Percentiles rank a stretch among this genome's conserved stretches.
These are phyloP conservation scores for Cryptoblepharus egeriae DNA, from an alignment of 2,797 vertebrate species.

Conservation along the genomic window DNA sequence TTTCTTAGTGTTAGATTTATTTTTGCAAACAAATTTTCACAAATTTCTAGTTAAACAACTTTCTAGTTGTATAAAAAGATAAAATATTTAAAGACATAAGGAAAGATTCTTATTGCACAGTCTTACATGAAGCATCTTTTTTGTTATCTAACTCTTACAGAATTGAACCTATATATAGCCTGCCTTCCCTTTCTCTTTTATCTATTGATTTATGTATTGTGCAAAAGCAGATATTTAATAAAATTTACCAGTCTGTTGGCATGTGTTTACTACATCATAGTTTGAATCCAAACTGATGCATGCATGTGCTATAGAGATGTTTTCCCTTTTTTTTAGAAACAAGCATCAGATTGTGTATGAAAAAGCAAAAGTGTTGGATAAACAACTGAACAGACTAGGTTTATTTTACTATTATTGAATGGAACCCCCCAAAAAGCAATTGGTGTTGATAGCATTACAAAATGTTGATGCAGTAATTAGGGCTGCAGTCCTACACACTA, in stretches of 20 bases:
- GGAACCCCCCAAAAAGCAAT: conserved; percentile 44
- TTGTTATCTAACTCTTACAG: conserved; percentile 62
- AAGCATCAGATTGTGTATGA: conserved; percentile 57
- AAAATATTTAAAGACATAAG: conserved; percentile 63
- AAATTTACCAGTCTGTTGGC: conserved; percentile 82
- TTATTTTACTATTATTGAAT: conserved; percentile 59
- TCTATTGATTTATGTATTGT: conserved; percentile 79
- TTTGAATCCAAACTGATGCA: conserved; percentile 83
- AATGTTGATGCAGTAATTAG: conserved; percentile 31
- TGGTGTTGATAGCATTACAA: conserved; percentile 69
- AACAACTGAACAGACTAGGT: conserved; percentile 63
- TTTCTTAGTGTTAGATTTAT: conserved; percentile 70
- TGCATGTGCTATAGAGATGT: conserved; percentile 78
- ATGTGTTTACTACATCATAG: conserved; percentile 85
- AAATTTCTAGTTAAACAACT: conserved; percentile 69
- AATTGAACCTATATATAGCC: conserved; percentile 67
- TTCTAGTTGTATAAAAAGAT: conserved; percentile 71
- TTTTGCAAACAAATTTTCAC: conserved; percentile 67
- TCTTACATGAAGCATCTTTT: conserved; percentile 48
- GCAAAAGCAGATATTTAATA: conserved; percentile 73
- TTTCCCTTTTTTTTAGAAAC: conserved; percentile 70
- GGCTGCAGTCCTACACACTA: too few relatives aligned
- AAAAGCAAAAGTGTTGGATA: conserved; percentile 55
- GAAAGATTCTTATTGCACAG: conserved; percentile 61
- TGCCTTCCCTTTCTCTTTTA: conserved; percentile 76